Conservation (phyloP, 2,797 vertebrate genomes). For the Lepilemur septentrionalis region DNA sequence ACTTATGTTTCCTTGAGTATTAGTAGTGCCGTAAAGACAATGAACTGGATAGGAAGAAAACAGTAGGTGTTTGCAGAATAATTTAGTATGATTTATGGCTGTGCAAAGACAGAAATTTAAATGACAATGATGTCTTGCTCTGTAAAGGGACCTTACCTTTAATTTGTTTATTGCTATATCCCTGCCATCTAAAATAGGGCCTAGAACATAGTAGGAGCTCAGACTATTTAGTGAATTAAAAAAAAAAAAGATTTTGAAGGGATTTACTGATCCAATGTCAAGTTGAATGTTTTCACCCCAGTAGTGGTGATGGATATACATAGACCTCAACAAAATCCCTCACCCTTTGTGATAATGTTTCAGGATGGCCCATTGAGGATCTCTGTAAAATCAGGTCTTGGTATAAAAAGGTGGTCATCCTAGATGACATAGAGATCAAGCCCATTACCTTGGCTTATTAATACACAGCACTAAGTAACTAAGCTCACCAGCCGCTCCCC, state of each 20-base stretch:
- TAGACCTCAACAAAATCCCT: not conserved
- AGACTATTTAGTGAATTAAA: not conserved
- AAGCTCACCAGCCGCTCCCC: not conserved
- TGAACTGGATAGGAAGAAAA: slow-evolving; percentile 8
- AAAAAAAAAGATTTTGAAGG: not conserved
- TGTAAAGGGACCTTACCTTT: not conserved
- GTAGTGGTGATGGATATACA: not conserved
- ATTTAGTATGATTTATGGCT: not conserved
- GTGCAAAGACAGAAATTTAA: not conserved
- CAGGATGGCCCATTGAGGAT: not conserved
- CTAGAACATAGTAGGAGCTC: not conserved
- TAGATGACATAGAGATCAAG: not conserved
- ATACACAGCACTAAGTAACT: not conserved
- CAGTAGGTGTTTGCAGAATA: not conserved
- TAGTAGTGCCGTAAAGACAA: not conserved
- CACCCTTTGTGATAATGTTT: not conserved
- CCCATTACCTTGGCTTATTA: not conserved
- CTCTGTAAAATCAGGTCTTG: not conserved
- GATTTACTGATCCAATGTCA: not conserved
- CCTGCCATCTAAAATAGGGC: not conserved
- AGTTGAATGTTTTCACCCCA: not conserved
- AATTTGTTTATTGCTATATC: not conserved
- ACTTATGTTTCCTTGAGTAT: not conserved
- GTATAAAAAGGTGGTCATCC: not conserved
- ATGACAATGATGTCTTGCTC: not conserved